Evolutionary conservation across 1,140 invertebrate species (phyloP).

Genomic region (Cherax quadricarinatus): DNA sequence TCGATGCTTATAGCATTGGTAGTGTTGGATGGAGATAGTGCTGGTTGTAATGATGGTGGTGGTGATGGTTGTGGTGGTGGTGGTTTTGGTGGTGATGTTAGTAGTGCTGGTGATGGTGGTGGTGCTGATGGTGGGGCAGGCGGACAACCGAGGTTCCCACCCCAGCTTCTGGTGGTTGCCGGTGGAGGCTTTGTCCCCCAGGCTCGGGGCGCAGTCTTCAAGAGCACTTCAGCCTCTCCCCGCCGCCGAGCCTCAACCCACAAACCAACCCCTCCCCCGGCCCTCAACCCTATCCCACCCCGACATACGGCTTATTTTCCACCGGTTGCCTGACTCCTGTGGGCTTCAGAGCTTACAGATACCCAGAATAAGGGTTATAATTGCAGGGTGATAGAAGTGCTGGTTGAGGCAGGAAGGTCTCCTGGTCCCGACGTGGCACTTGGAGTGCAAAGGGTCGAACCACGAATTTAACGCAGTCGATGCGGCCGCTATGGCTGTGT

Average conservation of each 20-base stretch:
- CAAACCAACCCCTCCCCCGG: not conserved
- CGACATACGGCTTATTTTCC: constrained; percentile 33
- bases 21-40: not conserved
- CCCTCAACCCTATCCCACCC: constrained; percentile 11
- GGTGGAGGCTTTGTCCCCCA: constrained; percentile 55
- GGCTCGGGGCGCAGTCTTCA: constrained; percentile 52
- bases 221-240: constrained; percentile 65
- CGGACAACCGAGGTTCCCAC: constrained; percentile 43
- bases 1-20: not conserved
- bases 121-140: not conserved
- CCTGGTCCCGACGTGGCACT: constrained; percentile 55
- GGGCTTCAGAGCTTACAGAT: constrained; percentile 23
- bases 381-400: constrained; percentile 38
- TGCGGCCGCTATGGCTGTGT: constrained; percentile 67
- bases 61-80: not conserved
- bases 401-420: constrained; percentile 57
- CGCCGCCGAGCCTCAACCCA: constrained; percentile 43
- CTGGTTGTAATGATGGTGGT: not conserved
- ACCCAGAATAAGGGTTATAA: constrained; percentile 57
- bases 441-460: constrained; percentile 69
- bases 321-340: not conserved
- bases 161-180: constrained; percentile 47
- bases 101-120: not conserved
- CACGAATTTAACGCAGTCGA: constrained; percentile 69
- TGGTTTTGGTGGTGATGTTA: not conserved